phyloP scores from a whole-genome alignment of 2,797 vertebrate species.

The Gobionotothen gibberifrons region DNA sequence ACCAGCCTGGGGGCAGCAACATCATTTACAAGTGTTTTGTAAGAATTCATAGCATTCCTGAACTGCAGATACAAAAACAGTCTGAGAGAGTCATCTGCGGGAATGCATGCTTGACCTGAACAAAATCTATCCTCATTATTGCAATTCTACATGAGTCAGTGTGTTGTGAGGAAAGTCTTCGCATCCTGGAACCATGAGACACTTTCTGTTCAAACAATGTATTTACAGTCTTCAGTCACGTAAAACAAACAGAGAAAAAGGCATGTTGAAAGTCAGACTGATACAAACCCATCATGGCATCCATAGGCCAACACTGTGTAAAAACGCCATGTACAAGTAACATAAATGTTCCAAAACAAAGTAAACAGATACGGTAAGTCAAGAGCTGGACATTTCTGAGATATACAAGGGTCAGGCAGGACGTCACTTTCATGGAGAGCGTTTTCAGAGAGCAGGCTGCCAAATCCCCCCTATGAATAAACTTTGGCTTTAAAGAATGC shows the following conservation, averaged over 20 bases:
- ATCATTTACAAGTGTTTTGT: constrained; percentile 71
- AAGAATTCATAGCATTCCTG: constrained; percentile 68
- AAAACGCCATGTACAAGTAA: constrained; percentile 60
- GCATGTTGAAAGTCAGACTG: constrained; percentile 49
- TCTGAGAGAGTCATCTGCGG: constrained; percentile 43
- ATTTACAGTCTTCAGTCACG: constrained; percentile 45
- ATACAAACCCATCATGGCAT: constrained; percentile 50
- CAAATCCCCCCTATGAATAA: constrained; percentile 68
- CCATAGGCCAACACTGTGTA: constrained; percentile 41
- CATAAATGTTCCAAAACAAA: constrained; percentile 63
- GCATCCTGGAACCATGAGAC: constrained; percentile 42
- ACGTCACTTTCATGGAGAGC: constrained; percentile 58
- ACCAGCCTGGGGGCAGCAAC: constrained; percentile 53
- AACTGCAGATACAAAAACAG: constrained; percentile 56
- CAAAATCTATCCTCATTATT: constrained; percentile 57
- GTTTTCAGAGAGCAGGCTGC: constrained; percentile 56
- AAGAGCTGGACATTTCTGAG: constrained; percentile 57
- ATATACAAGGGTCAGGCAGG: constrained; percentile 57
- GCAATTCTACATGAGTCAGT: constrained; percentile 28
- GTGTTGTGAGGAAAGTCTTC: constrained; percentile 38
- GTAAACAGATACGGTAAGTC: constrained; percentile 71
- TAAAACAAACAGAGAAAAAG: constrained; percentile 62
- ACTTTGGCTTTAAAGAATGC: constrained; percentile 74
- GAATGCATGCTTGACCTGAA: constrained; percentile 48
- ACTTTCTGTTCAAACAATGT: constrained; percentile 39